A percentile compares a stretch with the other conserved stretches of the same genome.
phyloP scores from a whole-genome alignment of 2,888 invertebrate species.

The Acanthococcus lagerstroemiae region DNA sequence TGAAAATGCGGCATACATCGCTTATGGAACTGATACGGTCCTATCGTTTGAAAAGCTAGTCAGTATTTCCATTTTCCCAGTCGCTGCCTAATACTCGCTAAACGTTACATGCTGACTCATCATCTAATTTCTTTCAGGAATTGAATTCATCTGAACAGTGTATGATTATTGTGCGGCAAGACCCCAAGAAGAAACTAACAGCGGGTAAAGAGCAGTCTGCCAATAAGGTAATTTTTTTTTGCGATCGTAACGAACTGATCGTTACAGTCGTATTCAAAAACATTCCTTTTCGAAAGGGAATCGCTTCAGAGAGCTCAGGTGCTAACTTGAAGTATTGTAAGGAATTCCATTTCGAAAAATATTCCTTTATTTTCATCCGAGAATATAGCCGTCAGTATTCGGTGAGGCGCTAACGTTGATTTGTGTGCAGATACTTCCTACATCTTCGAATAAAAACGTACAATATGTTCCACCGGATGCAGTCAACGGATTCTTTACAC shows the following conservation, averaged over 20 bases:
- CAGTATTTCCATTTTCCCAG: constrained; percentile 1
- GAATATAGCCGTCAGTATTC: background rate
- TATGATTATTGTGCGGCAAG: constrained; percentile 26
- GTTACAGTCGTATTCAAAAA: too few relatives aligned
- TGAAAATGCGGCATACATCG: constrained; percentile 16
- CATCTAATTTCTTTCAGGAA: background rate
- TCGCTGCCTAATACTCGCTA: too few relatives aligned
- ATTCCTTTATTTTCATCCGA: background rate
- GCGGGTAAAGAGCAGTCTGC: constrained; percentile 12
- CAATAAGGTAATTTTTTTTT: constrained; percentile 6
- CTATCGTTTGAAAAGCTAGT: constrained; percentile 28
- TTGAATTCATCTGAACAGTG: background rate
- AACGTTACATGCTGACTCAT: too few relatives aligned
- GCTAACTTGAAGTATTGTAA: too few relatives aligned
- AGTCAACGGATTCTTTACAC: constrained; percentile 15
- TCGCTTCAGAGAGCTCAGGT: too few relatives aligned
- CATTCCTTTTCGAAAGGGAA: too few relatives aligned
- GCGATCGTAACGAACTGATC: background rate
- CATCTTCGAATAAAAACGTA: constrained; percentile 8
- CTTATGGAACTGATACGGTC: constrained; percentile 12
- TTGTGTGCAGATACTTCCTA: constrained; percentile 11
- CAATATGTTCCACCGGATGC: constrained; percentile 21
- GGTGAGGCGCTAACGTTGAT: background rate
- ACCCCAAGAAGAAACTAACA: constrained; percentile 17
- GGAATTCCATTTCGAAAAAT: background rate